Evolutionary conservation across 1,140 invertebrate genomes (phyloP).

Genomic region (Catajapyx aquilonaris): DNA sequence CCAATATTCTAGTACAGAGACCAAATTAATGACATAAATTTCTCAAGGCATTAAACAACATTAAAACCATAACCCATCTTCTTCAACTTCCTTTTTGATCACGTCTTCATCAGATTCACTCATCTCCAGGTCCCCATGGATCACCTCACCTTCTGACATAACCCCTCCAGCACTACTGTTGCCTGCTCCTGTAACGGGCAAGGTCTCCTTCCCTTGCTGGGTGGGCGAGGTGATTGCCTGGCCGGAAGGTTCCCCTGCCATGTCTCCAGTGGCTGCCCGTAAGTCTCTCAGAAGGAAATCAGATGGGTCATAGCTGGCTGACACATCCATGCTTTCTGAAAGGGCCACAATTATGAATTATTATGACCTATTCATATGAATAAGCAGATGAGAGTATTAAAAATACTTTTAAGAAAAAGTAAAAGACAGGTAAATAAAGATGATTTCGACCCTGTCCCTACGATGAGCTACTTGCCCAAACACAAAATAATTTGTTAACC

Average conservation of each 20-base stretch:
- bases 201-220: constrained; percentile 12
- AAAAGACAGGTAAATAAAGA: background rate
- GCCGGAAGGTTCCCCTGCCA: constrained; percentile 7
- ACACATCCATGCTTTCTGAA: constrained; percentile 59
- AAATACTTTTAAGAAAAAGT: constrained; percentile 1
- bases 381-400: no score
- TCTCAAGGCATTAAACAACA: no score
- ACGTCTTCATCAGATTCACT: constrained; percentile 52
- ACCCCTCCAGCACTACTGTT: constrained; percentile 16
- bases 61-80: constrained; percentile 31
- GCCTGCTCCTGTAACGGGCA: constrained; percentile 16
- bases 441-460: constrained; percentile 4
- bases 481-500: background rate
- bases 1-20: no score
- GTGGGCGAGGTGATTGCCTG: constrained; percentile 7
- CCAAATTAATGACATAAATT: no score
- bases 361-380: no score
- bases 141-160: no score
- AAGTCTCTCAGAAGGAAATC: constrained; percentile 47
- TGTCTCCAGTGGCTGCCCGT: constrained; percentile 12
- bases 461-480: constrained; percentile 6
- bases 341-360: constrained; percentile 11
- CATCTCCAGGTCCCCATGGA: constrained; percentile 51
- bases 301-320: constrained; percentile 69
- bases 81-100: constrained; percentile 18